Evolutionary conservation across 2,113 vertebrate genomes (phyloP).

Genomic region (Etheostoma spectabile): DNA sequence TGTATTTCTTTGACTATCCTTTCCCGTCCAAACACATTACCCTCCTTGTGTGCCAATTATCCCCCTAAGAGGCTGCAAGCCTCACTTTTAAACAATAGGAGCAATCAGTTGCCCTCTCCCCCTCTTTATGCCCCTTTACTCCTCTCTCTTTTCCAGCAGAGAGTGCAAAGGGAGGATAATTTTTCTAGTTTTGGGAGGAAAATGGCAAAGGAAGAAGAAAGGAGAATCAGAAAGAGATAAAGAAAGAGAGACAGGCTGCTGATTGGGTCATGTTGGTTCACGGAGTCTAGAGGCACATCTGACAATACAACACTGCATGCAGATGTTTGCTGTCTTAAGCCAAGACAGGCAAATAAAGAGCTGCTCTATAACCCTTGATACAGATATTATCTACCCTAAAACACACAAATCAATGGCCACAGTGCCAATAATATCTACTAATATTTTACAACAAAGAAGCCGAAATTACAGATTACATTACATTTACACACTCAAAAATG

Average conservation of each 20-base stretch:
- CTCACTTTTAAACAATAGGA: slow-evolving; percentile 83
- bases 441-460: slow-evolving; percentile 32
- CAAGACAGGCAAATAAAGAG: slow-evolving; percentile 42
- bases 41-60: slow-evolving; percentile 82
- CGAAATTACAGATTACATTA: not conserved
- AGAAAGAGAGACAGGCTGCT: slow-evolving; percentile 44
- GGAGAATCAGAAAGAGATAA: slow-evolving; percentile 54
- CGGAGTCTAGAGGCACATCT: slow-evolving; percentile 41
- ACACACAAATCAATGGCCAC: slow-evolving; percentile 37
- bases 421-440: not conserved
- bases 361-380: slow-evolving; percentile 50
- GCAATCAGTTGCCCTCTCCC: slow-evolving; percentile 81
- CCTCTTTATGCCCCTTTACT: slow-evolving; percentile 61
- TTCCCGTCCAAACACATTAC: slow-evolving; percentile 77
- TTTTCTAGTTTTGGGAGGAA: slow-evolving; percentile 75
- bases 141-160: slow-evolving; percentile 66
- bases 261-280: slow-evolving; percentile 65
- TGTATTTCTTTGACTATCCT: slow-evolving; percentile 62
- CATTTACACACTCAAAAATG: slow-evolving; percentile 3
- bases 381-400: slow-evolving; percentile 27
- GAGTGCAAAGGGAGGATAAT: slow-evolving; percentile 77
- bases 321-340: slow-evolving; percentile 54
- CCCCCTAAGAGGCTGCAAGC: slow-evolving; percentile 76
- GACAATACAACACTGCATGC: slow-evolving; percentile 46
- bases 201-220: slow-evolving; percentile 61